Evolutionary conservation across 2,113 vertebrate species (phyloP), one percentile per base, ranked within the genome.

Genomic region (Otolemur garnettii): DNA sequence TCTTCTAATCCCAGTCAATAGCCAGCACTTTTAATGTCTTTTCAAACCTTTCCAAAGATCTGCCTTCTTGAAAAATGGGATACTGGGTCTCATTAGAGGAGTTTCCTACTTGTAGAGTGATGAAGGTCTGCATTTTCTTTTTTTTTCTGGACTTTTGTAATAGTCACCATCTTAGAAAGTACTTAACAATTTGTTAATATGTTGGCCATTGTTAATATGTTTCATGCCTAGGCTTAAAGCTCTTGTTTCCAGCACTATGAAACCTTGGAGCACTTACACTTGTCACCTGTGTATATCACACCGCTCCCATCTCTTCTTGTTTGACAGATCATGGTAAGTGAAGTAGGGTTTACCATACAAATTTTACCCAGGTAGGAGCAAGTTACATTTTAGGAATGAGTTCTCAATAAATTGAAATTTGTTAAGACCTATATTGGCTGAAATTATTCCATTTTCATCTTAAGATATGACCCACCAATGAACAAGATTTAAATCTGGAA

Each of bases 401-500:
- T n/a, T n/a, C n/a, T n/a, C n/a, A n/a, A n/a, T 55, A 38, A 81
- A 66, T 7, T 57, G n/a, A 93, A 85, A 91, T 85, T 35, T 75
- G 66, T 80, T 64, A 79, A 71, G 17, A n/a, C 35, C 1, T 24
- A 8, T 59, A 57, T 30, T 71, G 42, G 28, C 28, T 19, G 9
- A 72, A 1, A 3, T 4, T 30, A 92, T 86, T 69, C 50, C 14
- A 50, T 81, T 82, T 96, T 38, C 72, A 12, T 72, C 35, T 92
- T 92, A 79, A 83, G 59, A n/a, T 80, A 64, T 4, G 33, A 42
- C 62, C 59, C 64, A 64, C 38, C 57, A 42, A 80, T 50, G 83
- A 80, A 66, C 33, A 75, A 87, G 71, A 69, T 84, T 84, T 75
- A 85, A 75, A 92, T 87, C 83, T 92, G 85, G 66, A 80, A 80